phyloP scores from a whole-genome alignment of 1,140 invertebrate genomes.

The Drosophila pseudoobscura region DNA sequence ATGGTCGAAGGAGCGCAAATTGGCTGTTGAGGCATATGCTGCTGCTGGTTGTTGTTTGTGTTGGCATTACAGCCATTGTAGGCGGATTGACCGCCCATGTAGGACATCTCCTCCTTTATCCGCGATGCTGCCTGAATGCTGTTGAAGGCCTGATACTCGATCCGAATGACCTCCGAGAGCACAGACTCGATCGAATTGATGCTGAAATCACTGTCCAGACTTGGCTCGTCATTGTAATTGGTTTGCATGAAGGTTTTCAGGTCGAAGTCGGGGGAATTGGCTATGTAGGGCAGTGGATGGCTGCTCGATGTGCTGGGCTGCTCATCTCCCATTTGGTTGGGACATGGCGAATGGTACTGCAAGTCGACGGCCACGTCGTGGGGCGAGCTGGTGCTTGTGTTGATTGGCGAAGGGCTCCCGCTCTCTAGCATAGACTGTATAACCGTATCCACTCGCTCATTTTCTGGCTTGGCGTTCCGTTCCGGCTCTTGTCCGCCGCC shows the following conservation, averaged over 20 bases:
- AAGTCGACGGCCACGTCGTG: constrained; percentile 52
- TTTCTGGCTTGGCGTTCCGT: background rate
- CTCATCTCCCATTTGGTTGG: constrained; percentile 29
- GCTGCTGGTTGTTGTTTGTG: constrained; percentile 30
- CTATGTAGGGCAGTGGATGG: constrained; percentile 50
- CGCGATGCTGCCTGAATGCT: constrained; percentile 74
- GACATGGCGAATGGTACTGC: constrained; percentile 59
- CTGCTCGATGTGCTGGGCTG: constrained; percentile 67
- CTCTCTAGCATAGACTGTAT: constrained; percentile 65
- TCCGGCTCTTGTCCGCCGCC: background rate
- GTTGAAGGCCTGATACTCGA: constrained; percentile 88
- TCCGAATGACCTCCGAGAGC: constrained; percentile 91
- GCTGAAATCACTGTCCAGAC: constrained; percentile 56
- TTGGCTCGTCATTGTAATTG: constrained; percentile 58
- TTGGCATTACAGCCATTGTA: constrained; percentile 19
- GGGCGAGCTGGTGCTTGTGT: constrained; percentile 21
- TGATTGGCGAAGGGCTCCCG: constrained; percentile 20
- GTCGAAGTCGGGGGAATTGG: constrained; percentile 67
- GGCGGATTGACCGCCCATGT: constrained; percentile 15
- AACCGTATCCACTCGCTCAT: constrained; percentile 57
- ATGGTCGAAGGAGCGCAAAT: constrained; percentile 63
- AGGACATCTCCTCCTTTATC: constrained; percentile 70
- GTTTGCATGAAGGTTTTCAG: constrained; percentile 62
- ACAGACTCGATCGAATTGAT: constrained; percentile 91
- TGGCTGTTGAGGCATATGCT: constrained; percentile 58